Conservation (phyloP, 2,113 vertebrate genomes). For the Pterocles burchelli region DNA sequence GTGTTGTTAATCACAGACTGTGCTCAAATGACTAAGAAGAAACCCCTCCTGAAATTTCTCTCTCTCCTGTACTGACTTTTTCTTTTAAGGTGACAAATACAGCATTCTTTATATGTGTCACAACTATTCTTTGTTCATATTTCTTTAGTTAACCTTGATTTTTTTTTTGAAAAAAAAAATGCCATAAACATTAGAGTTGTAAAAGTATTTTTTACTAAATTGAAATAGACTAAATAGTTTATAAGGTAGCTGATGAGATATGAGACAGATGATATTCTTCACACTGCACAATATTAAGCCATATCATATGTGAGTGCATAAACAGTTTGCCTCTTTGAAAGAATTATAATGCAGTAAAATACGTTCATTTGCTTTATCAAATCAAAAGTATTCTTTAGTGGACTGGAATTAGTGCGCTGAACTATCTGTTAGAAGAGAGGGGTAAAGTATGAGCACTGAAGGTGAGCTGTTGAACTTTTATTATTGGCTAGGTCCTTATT, state of each 20-base stretch:
- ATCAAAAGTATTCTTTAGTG: not conserved
- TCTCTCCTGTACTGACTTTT: not conserved
- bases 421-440: not conserved
- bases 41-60: not conserved
- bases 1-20: not conserved
- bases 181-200: not conserved
- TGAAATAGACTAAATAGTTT: not conserved
- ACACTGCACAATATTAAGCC: not conserved
- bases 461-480: not conserved
- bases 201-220: not conserved
- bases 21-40: not conserved
- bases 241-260: not conserved
- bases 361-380: not conserved
- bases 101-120: not conserved
- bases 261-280: not conserved
- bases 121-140: not conserved
- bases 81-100: not conserved
- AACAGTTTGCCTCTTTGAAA: not conserved
- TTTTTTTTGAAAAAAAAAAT: not conserved
- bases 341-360: not conserved
- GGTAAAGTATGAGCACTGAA: not conserved
- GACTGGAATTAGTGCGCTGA: not conserved
- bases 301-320: accelerated
- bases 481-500: not conserved
- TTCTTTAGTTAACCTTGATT: not conserved